A percentile compares a stretch with the other conserved stretches of the same genome.
Conservation (phyloP, 2,113 vertebrate genomes). For the Ictalurus furcatus region DNA sequence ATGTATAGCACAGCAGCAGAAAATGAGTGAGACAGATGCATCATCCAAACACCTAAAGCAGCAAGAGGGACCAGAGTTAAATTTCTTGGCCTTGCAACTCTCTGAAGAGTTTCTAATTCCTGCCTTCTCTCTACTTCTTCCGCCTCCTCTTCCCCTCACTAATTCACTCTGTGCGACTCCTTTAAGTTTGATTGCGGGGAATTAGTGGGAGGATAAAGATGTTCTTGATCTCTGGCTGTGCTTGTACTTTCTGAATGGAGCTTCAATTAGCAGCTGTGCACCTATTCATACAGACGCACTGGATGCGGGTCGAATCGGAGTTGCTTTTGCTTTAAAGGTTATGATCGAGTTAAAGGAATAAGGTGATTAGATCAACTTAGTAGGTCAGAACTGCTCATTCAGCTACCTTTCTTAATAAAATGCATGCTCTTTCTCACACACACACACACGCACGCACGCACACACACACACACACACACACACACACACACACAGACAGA, state of each 20-base stretch:
- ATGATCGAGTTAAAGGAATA: conserved; percentile 15
- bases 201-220: conserved; percentile 43
- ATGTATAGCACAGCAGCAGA: background rate
- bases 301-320: conserved; percentile 21
- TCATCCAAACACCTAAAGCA: background rate
- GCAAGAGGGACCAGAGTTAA: background rate
- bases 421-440: background rate
- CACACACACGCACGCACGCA: background rate
- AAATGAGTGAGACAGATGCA: background rate
- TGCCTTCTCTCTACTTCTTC: conserved; percentile 35
- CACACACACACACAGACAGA: background rate
- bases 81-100: conserved; percentile 8
- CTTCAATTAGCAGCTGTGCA: conserved; percentile 45
- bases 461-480: background rate
- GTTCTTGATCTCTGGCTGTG: conserved; percentile 49
- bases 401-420: conserved; percentile 7
- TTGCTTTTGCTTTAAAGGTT: conserved; percentile 9
- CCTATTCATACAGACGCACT: conserved; percentile 29
- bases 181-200: conserved; percentile 49
- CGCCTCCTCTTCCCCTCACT: conserved; percentile 34
- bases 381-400: background rate
- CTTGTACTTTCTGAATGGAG: conserved; percentile 40
- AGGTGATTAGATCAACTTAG: background rate
- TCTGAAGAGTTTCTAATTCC: conserved; percentile 34
- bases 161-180: conserved; percentile 41